Percentiles rank a stretch among this genome's conserved stretches.
Conservation (phyloP, 1,140 invertebrate species). For the Drosophila punjabiensis region DNA sequence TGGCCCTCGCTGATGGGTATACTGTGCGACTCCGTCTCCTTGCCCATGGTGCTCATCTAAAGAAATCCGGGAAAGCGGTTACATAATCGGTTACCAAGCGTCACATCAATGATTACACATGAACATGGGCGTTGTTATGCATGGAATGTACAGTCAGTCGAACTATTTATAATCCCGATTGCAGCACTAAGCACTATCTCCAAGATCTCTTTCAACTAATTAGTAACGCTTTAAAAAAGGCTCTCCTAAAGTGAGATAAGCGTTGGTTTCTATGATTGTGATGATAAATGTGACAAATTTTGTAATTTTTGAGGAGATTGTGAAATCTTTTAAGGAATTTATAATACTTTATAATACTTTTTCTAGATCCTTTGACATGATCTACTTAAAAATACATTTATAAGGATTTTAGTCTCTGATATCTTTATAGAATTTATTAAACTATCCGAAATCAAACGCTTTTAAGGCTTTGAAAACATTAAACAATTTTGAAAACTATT, state of each 20-base stretch:
- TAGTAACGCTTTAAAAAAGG: not conserved
- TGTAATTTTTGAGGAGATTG: not conserved
- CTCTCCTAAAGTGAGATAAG: not conserved
- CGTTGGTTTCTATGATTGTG: not conserved
- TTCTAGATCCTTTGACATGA: not conserved
- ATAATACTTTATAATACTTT: not conserved
- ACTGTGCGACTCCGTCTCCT: constrained; percentile 83
- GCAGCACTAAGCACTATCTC: not conserved
- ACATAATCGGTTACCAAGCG: constrained; percentile 6
- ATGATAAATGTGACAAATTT: not conserved
- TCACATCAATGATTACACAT: constrained; percentile 22
- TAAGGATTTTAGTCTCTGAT: not conserved
- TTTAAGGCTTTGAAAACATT: not conserved
- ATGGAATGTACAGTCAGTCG: constrained; percentile 20
- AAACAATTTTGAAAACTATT: too few species aligned
- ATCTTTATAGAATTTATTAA: not conserved
- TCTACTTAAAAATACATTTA: not conserved
- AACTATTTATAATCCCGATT: constrained; percentile 7
- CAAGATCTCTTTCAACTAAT: not conserved
- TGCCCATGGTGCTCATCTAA: constrained; percentile 66
- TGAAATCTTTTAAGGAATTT: not conserved
- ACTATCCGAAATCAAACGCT: not conserved
- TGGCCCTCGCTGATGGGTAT: constrained; percentile 76
- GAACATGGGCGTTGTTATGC: constrained; percentile 35
- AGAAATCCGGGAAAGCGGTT: constrained; percentile 14